These are phyloP conservation scores for Trachelus iudaicus DNA, from an alignment of 2,888 invertebrate genomes.

Conservation along the genomic window DNA sequence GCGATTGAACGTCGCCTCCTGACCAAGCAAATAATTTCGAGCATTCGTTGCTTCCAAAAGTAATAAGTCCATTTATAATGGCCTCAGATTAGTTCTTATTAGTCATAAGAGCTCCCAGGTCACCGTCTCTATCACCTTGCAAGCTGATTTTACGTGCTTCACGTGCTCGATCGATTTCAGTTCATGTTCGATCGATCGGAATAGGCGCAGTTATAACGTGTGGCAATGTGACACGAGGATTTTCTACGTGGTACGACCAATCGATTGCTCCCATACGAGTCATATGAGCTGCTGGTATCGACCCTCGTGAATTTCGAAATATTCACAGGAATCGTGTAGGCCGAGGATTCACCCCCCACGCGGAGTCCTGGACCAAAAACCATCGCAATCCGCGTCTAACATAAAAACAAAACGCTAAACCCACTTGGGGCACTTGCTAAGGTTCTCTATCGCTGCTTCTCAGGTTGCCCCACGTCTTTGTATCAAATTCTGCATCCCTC, in stretches of 20 bases:
- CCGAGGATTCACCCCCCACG: background rate
- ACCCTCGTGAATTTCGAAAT: background rate
- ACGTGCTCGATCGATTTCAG: background rate
- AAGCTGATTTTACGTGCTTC: too few relatives aligned
- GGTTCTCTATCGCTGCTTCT: too few relatives aligned
- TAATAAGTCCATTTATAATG: background rate
- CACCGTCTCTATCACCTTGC: too few relatives aligned
- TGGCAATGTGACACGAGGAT: background rate
- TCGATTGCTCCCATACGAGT: background rate
- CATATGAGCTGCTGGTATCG: background rate
- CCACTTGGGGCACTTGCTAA: too few relatives aligned
- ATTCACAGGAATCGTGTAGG: background rate
- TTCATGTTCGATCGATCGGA: background rate
- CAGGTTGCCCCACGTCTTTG: too few relatives aligned
- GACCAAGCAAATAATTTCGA: background rate
- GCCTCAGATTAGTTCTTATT: background rate
- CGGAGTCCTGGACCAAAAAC: background rate
- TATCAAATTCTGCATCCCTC: too few relatives aligned
- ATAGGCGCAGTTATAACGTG: background rate
- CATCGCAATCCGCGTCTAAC: background rate
- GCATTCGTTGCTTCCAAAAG: background rate
- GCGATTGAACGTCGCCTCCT: background rate
- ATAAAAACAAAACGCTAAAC: background rate
- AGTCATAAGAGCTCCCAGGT: background rate
- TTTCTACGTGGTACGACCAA: background rate